phyloP scores from a whole-genome alignment of 1,140 invertebrate species.

The Rhagoletis pomonella region DNA sequence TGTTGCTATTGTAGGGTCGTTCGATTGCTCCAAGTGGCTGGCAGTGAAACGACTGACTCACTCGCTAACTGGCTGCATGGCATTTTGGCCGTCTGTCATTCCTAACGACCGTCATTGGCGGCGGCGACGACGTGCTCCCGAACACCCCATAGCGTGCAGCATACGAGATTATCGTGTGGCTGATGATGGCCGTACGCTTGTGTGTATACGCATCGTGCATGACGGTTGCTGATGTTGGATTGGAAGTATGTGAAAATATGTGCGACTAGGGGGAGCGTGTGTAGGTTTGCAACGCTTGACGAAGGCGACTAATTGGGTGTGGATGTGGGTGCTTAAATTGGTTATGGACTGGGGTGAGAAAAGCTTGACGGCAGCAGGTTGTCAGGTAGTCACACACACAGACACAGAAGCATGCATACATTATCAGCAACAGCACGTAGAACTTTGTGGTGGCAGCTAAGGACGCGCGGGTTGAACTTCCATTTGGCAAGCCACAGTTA shows the following conservation, averaged over 20 bases:
- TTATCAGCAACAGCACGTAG: constrained; percentile 27
- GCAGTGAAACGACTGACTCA: constrained; percentile 41
- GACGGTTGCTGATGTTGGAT: background rate
- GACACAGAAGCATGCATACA: background rate
- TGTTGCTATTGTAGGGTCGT: background rate
- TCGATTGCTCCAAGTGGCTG: constrained; percentile 42
- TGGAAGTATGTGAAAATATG: background rate
- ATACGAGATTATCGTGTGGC: constrained; percentile 53
- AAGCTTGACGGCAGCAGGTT: constrained; percentile 37
- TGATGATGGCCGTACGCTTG: constrained; percentile 48
- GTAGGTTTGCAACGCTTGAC: constrained; percentile 26
- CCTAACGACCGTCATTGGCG: background rate
- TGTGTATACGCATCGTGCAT: constrained; percentile 21
- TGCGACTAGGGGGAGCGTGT: background rate
- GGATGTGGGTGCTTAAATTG: constrained; percentile 55
- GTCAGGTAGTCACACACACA: constrained; percentile 12
- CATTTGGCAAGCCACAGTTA: constrained; percentile 49
- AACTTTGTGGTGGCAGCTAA: constrained; percentile 40
- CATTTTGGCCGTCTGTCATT: background rate
- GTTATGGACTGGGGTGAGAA: constrained; percentile 48
- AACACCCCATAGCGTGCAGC: constrained; percentile 24
- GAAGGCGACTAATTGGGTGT: constrained; percentile 56
- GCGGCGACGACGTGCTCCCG: constrained; percentile 41
- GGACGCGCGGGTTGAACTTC: constrained; percentile 24
- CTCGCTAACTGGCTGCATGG: background rate